Evolutionary conservation across 2,113 vertebrate species (phyloP), one percentile per base, ranked within the genome.

Genomic region (Triplophysa dalaica): DNA sequence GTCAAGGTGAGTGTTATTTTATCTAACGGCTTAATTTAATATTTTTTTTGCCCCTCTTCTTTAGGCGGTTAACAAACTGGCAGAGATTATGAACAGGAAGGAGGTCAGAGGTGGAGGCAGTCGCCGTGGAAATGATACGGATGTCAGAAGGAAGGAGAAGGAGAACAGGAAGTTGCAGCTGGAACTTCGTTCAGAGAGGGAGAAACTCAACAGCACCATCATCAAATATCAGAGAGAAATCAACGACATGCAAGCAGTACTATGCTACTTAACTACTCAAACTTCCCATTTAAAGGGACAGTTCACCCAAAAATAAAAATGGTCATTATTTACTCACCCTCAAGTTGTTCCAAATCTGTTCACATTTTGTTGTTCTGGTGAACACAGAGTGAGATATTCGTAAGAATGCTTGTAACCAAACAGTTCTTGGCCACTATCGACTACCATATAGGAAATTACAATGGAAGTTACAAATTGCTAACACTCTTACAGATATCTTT

Each of bases 61-160:
- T 17, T 80, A 97, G 98, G 98, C 98, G 67, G 98, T 99, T 82
- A 99, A 99, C 85, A 99, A 99, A 83, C 87, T 99, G 89, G 97
- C 96, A 12, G 98, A 99, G 92, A 98, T 99, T 84, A 96, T 99
- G 96, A 98, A 99, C 91, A 93, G 96, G 66, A 99, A 98, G 88
- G 95, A 95, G 85, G 79, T 91, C 1, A 90, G 91, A 0, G 91
- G 87, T 0, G 92, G 87, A 52, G 92, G 95, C 81, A 98, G 95
- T 83, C 96, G 96, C 50, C 95, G 97, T 5, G 96, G 97, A 58
- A 97, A 95, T 70, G 97, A 98, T 91, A 97, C 96, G 0, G 98
- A 99, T 62, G 93, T 99, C 83, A 91, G 95, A 75, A 92, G 96
- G 64, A 99, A 99, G 86, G 98, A 99, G 54, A 99, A 99, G 88